Evolutionary conservation across 2,113 vertebrate genomes (phyloP), one percentile per base, ranked within the genome.

Genomic region (Falcunculus frontatus): DNA sequence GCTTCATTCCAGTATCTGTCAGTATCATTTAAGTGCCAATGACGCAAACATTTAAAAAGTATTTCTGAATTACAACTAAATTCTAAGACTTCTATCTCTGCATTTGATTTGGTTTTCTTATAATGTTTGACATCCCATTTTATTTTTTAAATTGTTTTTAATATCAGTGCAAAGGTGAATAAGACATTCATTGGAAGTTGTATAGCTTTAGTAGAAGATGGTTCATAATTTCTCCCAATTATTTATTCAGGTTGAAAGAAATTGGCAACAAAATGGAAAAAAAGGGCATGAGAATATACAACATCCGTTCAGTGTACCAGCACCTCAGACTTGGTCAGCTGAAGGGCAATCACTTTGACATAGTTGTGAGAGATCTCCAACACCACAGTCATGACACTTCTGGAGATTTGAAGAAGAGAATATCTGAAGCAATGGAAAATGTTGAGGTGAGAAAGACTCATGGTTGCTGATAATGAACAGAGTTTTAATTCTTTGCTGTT

Each of bases 261-360:
- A 98, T 98, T 96, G 96, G 91, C 53, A 96, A 89, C 9, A 98
- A 98, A 95, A 97, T 99, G 64, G 98, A 98, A 95, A 98, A 96
- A 95, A 98, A 98, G 60, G 98, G 99, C 85, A 97, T 99, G 83
- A 97, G 75, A 44, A 94, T 99, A 55, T 98, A 97, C 68, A 98
- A 98, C 49, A 95, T 99, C 63, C 98, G 64, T 52, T 83, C 98
- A 20, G 97, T 96, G 15, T 79, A 93, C 16, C 98, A 99, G 92
- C 98, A 98, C 22, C 98, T 99, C 50, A 98, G 96, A 56, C 98
- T 99, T 2, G 99, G 99, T 27, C 98, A 98, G 33, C 98, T 99
- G 57, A 98, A 97, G 95, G 99, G 99, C 89, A 99, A 99, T 96
- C 99, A 98, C 96, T 99, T 99, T 87, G 98, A 98, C 93, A 98